A percentile compares a stretch with the other conserved stretches of the same genome.
Evolutionary conservation across 2,113 vertebrate species (phyloP).

Genomic region (Nycticebus coucang): DNA sequence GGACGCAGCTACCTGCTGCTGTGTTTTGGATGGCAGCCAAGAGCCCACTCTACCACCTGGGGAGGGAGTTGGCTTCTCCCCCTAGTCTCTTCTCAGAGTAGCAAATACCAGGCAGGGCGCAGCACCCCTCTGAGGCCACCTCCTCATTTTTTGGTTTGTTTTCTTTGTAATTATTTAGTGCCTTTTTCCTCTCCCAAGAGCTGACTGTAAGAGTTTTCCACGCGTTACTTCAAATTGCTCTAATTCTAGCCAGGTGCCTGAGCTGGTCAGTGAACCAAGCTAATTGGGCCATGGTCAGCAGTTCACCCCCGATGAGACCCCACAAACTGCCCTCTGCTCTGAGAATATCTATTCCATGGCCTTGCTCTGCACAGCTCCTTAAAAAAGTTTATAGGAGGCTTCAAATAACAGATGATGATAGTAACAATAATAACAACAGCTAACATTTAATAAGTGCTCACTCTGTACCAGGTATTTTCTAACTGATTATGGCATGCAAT

Average conservation of each 20-base stretch:
- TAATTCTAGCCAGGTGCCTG: conserved; percentile 41
- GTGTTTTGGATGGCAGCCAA: conserved; percentile 46
- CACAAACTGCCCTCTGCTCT: too few species aligned
- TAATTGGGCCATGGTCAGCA: conserved; percentile 63
- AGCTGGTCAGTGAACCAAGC: conserved; percentile 6
- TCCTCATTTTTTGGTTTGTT: conserved; percentile 67
- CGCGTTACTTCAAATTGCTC: conserved; percentile 64
- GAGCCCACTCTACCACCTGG: conserved; percentile 68
- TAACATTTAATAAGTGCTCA: not conserved
- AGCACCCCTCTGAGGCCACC: conserved; percentile 57
- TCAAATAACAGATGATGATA: not conserved
- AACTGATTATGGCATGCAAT: not conserved
- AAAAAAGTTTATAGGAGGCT: too few species aligned
- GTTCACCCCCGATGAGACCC: not conserved
- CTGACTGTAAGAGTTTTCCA: conserved; percentile 62
- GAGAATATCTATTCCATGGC: not conserved
- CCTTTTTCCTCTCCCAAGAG: conserved; percentile 66
- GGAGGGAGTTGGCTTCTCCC: conserved; percentile 56
- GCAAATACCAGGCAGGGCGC: conserved; percentile 50
- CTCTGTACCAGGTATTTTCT: not conserved
- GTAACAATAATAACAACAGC: not conserved
- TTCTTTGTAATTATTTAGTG: conserved; percentile 70
- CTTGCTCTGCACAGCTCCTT: conserved; percentile 5
- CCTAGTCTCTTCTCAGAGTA: conserved; percentile 62
- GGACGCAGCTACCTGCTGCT: not conserved